phyloP scores from a whole-genome alignment of 1,140 invertebrate genomes.

The Drusus annulatus region DNA sequence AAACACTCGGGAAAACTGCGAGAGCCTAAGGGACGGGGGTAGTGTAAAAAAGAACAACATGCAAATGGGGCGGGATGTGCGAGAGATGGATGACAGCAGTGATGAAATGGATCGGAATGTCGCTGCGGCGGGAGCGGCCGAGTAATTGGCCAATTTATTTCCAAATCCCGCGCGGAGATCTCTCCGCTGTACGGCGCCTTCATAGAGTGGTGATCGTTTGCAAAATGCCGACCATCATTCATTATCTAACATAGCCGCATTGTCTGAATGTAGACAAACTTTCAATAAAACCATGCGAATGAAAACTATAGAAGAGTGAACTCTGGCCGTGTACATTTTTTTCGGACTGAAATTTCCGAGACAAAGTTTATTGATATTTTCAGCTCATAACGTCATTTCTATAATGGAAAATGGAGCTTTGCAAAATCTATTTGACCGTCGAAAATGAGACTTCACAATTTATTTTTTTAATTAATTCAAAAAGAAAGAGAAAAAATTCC shows the following conservation, averaged over 20 bases:
- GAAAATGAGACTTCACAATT: no score
- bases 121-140: background rate
- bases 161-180: background rate
- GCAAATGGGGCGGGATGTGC: slow-evolving; percentile 16
- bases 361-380: no score
- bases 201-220: background rate
- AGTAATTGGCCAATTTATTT: slow-evolving; percentile 3
- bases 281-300: no score
- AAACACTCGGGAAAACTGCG: background rate
- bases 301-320: no score
- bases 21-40: slow-evolving; percentile 6
- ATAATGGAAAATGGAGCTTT: no score
- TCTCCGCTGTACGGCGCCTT: background rate
- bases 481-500: no score
- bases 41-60: background rate
- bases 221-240: background rate
- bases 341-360: no score
- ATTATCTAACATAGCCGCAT: background rate
- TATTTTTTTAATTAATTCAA: no score
- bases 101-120: slow-evolving; percentile 14
- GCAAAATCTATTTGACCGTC: no score
- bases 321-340: no score
- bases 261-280: no score
- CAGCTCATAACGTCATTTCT: no score
- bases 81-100: slow-evolving; percentile 14